phyloP scores from a whole-genome alignment of 2,797 vertebrate genomes.

The Cephalopachus bancanus region DNA sequence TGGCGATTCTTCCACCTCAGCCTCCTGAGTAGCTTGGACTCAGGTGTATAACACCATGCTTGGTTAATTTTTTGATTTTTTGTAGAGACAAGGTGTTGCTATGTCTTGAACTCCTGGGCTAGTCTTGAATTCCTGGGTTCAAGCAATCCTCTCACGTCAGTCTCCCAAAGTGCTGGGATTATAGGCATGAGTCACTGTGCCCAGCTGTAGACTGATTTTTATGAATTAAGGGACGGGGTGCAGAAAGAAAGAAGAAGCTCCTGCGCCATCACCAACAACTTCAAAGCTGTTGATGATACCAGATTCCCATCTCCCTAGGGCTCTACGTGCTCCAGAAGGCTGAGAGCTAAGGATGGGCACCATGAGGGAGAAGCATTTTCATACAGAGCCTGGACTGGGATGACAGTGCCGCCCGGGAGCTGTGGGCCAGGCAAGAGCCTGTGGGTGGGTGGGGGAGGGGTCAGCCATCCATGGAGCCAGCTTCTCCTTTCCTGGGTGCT shows the following conservation, averaged over 20 bases:
- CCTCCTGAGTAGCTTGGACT: no score
- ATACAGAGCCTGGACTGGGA: background rate
- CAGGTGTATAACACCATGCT: no score
- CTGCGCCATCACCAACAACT: rapidly evolving
- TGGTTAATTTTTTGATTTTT: no score
- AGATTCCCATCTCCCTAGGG: background rate
- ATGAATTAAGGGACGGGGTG: background rate
- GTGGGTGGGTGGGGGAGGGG: no score
- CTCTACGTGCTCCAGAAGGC: background rate
- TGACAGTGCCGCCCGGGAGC: rapidly evolving
- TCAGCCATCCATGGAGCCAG: background rate
- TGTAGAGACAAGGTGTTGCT: no score
- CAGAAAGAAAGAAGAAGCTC: background rate
- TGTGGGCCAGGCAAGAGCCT: background rate
- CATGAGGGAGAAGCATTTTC: rapidly evolving
- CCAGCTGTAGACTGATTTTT: background rate
- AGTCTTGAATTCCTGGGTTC: no score
- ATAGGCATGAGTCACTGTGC: no score
- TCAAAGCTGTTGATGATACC: background rate
- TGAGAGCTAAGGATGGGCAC: background rate
- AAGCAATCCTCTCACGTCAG: no score
- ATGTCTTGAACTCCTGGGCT: no score
- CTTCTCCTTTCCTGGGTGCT: background rate
- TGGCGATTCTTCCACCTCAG: no score
- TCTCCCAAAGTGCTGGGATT: no score